Evolutionary conservation across 2,113 vertebrate genomes (phyloP).

Genomic region (Sarotherodon lohbergeri): DNA sequence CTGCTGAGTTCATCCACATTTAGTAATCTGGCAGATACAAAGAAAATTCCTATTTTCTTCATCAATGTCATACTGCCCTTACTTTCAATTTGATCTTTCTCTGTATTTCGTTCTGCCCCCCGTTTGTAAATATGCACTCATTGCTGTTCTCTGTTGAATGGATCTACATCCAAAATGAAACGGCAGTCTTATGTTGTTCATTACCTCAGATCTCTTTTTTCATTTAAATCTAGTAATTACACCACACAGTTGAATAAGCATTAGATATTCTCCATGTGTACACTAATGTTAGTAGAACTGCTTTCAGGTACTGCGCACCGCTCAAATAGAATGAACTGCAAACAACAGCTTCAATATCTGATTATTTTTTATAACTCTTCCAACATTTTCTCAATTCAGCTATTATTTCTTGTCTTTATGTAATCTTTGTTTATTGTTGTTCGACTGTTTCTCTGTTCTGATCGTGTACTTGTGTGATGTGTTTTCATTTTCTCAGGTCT

Average conservation of each 20-base stretch:
- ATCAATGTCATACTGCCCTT: background rate
- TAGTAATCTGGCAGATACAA: background rate
- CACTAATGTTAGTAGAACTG: accelerated
- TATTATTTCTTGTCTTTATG: background rate
- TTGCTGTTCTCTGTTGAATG: background rate
- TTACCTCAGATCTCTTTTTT: background rate
- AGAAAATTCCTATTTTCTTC: background rate
- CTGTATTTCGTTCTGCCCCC: background rate
- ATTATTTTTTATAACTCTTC: background rate
- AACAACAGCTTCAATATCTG: background rate
- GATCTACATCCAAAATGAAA: background rate
- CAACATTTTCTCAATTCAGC: background rate
- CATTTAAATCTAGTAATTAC: background rate
- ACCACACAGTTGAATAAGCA: background rate
- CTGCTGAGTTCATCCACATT: background rate
- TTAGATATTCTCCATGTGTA: background rate
- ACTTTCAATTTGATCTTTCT: background rate
- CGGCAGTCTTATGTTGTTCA: background rate
- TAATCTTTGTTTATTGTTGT: background rate
- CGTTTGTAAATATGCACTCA: background rate
- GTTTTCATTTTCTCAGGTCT: background rate
- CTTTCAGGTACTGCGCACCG: background rate
- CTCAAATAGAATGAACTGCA: background rate
- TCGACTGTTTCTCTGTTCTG: background rate
- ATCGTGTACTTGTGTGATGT: background rate